Evolutionary conservation across 2,797 vertebrate species (phyloP), one percentile per base, ranked within the genome.

Genomic region (Periparus ater): DNA sequence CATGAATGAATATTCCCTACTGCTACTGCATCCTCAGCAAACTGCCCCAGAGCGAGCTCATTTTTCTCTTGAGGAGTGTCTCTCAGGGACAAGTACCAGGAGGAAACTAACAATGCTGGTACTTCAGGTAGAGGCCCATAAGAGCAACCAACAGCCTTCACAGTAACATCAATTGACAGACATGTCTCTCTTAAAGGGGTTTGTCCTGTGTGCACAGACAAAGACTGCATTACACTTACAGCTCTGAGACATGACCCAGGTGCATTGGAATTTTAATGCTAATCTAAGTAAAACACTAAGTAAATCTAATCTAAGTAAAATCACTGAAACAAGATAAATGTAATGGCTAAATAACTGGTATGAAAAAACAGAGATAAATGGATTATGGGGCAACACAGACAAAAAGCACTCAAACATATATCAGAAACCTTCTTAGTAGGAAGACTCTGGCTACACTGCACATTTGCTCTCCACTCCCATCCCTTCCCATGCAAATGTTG

Each of bases 251-350:
- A 55, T 76, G 74, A 92, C 40, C 58, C 84, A 87, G 51, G 55
- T 91, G 62, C 63, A 87, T 4, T 80, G 84, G 86, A 96, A 93
- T 92, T 89, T 89, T 91, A 95, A 87, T 85, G 84, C 68, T 89
- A 70, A 92, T 67, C 67, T 85, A 92, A 96, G 85, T 78, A 40
- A 40, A 40, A 40, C 38, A 40, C 38, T 40, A 40, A 40, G 38
- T 40, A 40, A 40, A 40, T 40, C 68, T 89, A 70, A 92, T 67
- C 67, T 85, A 92, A 96, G 85, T 78, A 40, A 40, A 40, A 40
- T 87, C 71, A 53, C 17, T 66, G 70, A 85, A 89, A 76, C n/a
- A 63, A 89, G 74, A 92, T 82, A 94, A 94, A 89, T 63, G 15
- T 63, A 82, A 89, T 66, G 48, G 71, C 74, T 91, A 89, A 87